These are phyloP conservation scores for Gymnobelideus leadbeateri DNA, from an alignment of 2,113 vertebrate species.

Conservation along the genomic window DNA sequence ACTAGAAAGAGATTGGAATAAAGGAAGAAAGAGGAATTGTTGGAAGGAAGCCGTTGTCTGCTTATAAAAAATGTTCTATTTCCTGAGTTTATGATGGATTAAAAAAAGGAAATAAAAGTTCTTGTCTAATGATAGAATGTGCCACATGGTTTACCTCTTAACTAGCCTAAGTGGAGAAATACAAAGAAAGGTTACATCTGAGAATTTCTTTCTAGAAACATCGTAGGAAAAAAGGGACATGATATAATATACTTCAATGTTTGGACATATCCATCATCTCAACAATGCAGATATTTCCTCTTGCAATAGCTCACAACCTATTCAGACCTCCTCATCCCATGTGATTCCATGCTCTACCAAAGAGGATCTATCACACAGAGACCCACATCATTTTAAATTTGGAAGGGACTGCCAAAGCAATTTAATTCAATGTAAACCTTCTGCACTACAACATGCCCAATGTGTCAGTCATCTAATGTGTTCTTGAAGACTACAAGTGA, in stretches of 20 bases:
- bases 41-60: neutral
- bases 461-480: neutral
- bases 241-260: neutral
- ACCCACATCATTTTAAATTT: neutral
- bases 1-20: neutral
- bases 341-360: neutral
- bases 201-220: neutral
- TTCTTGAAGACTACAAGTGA: neutral
- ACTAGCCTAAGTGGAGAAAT: neutral
- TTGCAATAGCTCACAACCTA: neutral
- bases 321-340: neutral
- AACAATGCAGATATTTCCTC: neutral
- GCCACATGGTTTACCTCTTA: neutral
- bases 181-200: neutral
- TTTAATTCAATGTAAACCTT: neutral
- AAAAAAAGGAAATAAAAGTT: neutral
- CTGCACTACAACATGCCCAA: neutral
- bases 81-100: constrained; percentile 10
- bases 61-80: neutral
- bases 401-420: neutral
- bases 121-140: neutral
- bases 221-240: neutral
- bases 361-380: neutral
- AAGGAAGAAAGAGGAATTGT: neutral
- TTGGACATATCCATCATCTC: neutral